A percentile compares a stretch with the other conserved stretches of the same genome.
phyloP scores from a whole-genome alignment of 2,888 invertebrate genomes.

The Latrodectus elegans region DNA sequence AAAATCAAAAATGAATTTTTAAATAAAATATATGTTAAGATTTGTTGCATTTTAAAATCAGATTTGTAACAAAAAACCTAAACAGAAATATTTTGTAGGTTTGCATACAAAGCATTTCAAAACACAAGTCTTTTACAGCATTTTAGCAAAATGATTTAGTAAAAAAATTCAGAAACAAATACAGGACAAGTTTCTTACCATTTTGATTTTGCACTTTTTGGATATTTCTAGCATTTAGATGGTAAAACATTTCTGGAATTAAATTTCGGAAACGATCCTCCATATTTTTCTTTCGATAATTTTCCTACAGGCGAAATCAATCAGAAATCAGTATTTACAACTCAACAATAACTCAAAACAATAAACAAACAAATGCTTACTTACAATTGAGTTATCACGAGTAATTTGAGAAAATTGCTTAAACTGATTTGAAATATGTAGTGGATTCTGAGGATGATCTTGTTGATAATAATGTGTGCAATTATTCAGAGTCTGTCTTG shows the following conservation, averaged over 20 bases:
- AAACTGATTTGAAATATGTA: constrained; percentile 44
- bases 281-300: constrained; percentile 77
- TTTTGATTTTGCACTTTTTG: constrained; percentile 53
- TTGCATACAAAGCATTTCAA: no score
- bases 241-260: constrained; percentile 76
- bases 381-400: constrained; percentile 48
- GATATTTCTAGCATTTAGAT: constrained; percentile 73
- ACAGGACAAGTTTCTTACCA: constrained; percentile 29
- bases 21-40: no score
- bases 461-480: constrained; percentile 48
- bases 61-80: no score
- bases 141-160: no score
- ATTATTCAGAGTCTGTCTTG: constrained; percentile 57
- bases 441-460: constrained; percentile 55
- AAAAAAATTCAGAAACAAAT: no score
- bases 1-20: no score
- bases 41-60: no score
- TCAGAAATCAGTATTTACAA: no score
- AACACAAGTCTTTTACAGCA: no score
- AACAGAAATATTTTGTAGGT: no score
- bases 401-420: constrained; percentile 42
- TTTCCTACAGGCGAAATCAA: constrained; percentile 19
- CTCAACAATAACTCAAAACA: no score
- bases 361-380: not conserved
- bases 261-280: constrained; percentile 76